These are phyloP conservation scores for Coptotermes formosanus DNA, from an alignment of 1,140 invertebrate species.

Conservation along the genomic window DNA sequence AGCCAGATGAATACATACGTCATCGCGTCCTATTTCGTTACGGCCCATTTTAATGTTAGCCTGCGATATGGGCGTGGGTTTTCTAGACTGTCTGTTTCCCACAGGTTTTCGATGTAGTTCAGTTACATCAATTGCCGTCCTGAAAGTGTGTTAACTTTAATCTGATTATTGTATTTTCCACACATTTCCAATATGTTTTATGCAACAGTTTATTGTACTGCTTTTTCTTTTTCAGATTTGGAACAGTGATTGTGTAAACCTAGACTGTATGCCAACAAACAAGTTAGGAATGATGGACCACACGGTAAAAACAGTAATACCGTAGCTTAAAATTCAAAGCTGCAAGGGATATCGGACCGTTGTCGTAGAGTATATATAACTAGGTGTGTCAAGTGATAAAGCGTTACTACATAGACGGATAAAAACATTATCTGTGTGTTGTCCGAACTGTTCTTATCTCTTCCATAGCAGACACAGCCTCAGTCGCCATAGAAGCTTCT, in stretches of 20 bases:
- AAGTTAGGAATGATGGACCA: neutral
- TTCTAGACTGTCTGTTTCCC: too few species aligned
- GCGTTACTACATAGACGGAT: neutral
- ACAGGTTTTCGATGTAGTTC: too few species aligned
- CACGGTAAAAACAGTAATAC: neutral
- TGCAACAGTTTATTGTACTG: neutral
- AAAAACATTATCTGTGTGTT: neutral
- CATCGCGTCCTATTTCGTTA: too few species aligned
- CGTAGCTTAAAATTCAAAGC: neutral
- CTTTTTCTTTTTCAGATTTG: constrained; percentile 5
- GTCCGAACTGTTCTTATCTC: neutral
- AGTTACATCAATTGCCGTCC: neutral
- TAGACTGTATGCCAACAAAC: neutral
- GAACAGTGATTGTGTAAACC: neutral
- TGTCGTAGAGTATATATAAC: neutral
- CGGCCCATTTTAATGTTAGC: too few species aligned
- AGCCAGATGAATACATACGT: too few species aligned
- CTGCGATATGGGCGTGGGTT: too few species aligned
- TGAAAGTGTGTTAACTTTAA: neutral
- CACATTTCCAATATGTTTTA: neutral
- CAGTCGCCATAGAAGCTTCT: neutral
- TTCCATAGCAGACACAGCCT: neutral
- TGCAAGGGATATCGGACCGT: neutral
- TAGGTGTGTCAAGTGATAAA: constrained; percentile 11
- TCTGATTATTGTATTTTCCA: neutral